These are phyloP conservation scores for Gnatocerus cornutus DNA, from an alignment of 2,888 invertebrate genomes.

Conservation along the genomic window DNA sequence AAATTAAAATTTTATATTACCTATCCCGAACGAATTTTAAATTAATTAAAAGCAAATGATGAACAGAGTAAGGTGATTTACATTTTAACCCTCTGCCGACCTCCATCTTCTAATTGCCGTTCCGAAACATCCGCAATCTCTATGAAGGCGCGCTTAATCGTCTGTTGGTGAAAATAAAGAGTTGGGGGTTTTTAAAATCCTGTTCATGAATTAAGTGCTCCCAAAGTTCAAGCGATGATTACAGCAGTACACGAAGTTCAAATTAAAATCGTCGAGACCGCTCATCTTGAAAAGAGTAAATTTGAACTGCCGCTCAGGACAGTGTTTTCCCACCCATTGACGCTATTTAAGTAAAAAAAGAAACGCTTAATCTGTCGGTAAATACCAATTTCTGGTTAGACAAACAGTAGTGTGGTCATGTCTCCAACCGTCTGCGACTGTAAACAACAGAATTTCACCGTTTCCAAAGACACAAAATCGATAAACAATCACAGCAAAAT, in stretches of 20 bases:
- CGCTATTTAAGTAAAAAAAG: no score
- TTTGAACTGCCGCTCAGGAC: no score
- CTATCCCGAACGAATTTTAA: constrained; percentile 5
- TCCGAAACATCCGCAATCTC: constrained; percentile 9
- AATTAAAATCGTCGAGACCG: no score
- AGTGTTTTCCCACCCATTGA: no score
- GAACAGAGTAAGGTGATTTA: constrained; percentile 6
- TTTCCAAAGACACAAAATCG: constrained; percentile 22
- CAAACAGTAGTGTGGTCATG: no score
- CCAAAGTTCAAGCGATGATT: no score
- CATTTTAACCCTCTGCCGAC: not conserved
- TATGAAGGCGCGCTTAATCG: not conserved
- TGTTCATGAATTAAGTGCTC: no score
- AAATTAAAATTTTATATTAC: no score
- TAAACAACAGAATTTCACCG: constrained; percentile 19
- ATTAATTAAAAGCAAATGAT: constrained; percentile 15
- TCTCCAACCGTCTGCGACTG: not conserved
- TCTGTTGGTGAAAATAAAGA: constrained; percentile 5
- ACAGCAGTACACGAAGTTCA: no score
- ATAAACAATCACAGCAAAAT: constrained; percentile 20
- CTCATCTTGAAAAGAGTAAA: no score
- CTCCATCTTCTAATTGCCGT: constrained; percentile 16
- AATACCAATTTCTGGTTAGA: no score
- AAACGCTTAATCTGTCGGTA: no score
- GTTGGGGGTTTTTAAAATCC: not conserved